phyloP scores from a whole-genome alignment of 2,113 vertebrate genomes.

The Odobenus rosmarus region DNA sequence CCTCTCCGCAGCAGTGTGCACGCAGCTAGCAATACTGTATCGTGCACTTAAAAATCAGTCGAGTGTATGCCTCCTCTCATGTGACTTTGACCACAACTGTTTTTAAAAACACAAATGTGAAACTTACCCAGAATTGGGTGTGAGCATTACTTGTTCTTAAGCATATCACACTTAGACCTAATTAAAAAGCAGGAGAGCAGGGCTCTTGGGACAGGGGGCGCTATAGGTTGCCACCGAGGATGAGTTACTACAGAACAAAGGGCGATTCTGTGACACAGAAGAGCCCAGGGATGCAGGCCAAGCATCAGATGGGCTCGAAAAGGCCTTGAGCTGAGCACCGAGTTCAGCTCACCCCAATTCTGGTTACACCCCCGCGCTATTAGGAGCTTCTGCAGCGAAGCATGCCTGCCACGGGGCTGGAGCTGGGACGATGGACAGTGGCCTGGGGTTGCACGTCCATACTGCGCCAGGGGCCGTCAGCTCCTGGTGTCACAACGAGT shows the following conservation, averaged over 20 bases:
- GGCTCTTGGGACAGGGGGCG: background rate
- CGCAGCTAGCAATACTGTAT: background rate
- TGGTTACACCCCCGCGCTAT: background rate
- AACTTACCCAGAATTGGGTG: background rate
- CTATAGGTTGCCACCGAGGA: background rate
- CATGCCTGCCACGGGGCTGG: background rate
- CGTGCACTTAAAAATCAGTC: fast-evolving
- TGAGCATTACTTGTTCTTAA: too few relatives aligned
- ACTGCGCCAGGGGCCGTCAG: background rate
- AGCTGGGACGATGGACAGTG: background rate
- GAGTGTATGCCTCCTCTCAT: fast-evolving
- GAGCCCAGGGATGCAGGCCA: background rate
- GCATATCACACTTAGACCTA: background rate
- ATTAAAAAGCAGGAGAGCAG: background rate
- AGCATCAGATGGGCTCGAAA: background rate
- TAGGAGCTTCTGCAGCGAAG: background rate
- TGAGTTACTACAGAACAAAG: background rate
- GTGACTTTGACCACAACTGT: background rate
- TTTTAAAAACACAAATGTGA: background rate
- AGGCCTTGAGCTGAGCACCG: background rate
- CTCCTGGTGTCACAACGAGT: background rate
- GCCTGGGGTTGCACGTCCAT: background rate
- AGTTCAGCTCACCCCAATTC: background rate
- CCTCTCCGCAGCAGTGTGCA: fast-evolving
- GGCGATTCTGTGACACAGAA: background rate